Percentiles rank a stretch among this genome's conserved stretches.
phyloP scores from a whole-genome alignment of 1,140 invertebrate species.

The Sarcophaga peregrina region DNA sequence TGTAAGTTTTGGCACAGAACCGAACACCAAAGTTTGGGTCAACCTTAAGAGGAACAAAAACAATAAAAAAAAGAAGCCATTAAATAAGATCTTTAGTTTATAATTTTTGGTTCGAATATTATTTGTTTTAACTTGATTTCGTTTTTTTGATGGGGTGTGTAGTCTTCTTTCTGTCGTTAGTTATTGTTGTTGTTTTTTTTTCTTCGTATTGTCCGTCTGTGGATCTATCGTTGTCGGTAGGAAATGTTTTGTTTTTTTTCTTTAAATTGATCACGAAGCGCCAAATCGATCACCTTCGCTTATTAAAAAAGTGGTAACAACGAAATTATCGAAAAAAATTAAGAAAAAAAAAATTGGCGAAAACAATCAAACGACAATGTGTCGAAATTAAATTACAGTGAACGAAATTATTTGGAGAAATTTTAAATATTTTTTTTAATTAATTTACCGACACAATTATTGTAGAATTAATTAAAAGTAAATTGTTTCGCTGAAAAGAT shows the following conservation, averaged over 20 bases:
- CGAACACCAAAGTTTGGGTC: conserved; percentile 55
- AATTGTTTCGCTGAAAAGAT: too few species aligned
- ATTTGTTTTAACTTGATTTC: conserved; percentile 32
- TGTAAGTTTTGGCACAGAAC: conserved; percentile 31
- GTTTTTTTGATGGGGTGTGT: conserved; percentile 44
- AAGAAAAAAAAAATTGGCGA: not conserved
- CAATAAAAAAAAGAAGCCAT: conserved; percentile 44
- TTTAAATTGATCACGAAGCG: conserved; percentile 65
- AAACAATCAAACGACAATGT: conserved; percentile 33
- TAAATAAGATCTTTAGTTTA: not conserved
- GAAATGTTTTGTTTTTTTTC: conserved; percentile 54
- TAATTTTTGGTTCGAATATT: not conserved
- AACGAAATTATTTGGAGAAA: conserved; percentile 10
- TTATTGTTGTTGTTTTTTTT: too few species aligned
- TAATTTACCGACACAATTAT: too few species aligned
- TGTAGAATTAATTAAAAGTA: too few species aligned
- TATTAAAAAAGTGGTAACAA: conserved; percentile 45
- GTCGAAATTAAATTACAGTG: conserved; percentile 15
- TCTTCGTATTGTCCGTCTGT: not conserved
- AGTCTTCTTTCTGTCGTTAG: not conserved
- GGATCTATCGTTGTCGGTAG: not conserved
- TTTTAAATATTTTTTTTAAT: not conserved
- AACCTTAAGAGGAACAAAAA: conserved; percentile 42
- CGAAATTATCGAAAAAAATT: not conserved
- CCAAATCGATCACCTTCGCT: conserved; percentile 65